Base-by-base conservation (phyloP, 2,888 invertebrate species). In the Cyclophora punctaria region DNA sequence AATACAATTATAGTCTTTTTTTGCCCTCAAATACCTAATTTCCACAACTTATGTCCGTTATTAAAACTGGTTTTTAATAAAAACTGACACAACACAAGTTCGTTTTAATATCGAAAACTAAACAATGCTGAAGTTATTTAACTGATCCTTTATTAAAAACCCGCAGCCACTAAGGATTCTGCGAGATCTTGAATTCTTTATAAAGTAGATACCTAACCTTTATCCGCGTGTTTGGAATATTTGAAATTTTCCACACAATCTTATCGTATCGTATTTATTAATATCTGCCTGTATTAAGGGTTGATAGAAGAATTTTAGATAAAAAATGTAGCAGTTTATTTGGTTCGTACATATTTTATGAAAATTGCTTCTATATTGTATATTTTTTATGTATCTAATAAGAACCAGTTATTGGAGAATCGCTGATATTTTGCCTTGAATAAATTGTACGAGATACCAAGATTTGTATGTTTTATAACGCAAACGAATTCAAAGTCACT, bases 121-220 rank as follows among this genome's bases (percentile, higher is more conserved):
- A 71, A 69, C 71, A 70, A 71, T 64, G 65, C 67, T 60, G 51
- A 71, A 77, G 71, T 71, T 73, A 73, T 75, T 70, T 69, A 68
- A 61, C 65, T 62, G 64, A 71, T 65, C 66, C 66, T 61, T 75
- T 80, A 78, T 74, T 75, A 75, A 77, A 73, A 62, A 69, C 65
- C 68, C 66, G 70, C 46, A 53, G 51, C 52, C 46, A 60, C 70
- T 72, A 73, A 66, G 70, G 72, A 64, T 66, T 73, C 70, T 71
- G 64, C 73, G 73, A 78, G 78, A 78, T 71, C 71, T 67, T 68
- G 63, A 74, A 77, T 81, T 80, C 78, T 74, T 77, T 60, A 64
- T 65, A 58, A 71, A 71, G 66, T 56, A 53, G 4, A 5, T 37
- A 37, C 57, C 51, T 48, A 69, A 63, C 69, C 66, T 63, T 64